phyloP scores from a whole-genome alignment of 2,797 vertebrate species.

The Sylvia borin region DNA sequence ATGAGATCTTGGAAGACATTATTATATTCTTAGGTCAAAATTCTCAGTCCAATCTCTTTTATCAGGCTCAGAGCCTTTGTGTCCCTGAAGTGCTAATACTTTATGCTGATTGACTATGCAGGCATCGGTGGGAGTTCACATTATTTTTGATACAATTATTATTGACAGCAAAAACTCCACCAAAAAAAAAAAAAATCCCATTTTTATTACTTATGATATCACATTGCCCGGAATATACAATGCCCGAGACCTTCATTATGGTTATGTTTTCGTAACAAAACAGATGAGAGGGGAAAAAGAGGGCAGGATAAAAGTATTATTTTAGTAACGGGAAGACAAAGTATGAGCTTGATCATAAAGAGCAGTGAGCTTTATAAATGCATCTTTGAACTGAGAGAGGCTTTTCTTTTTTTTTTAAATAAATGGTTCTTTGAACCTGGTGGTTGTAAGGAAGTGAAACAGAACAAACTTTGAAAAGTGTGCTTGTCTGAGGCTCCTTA shows the following conservation, averaged over 20 bases:
- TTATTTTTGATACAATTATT: conserved; percentile 66
- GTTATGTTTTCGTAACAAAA: conserved; percentile 46
- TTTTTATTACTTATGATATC: conserved; percentile 37
- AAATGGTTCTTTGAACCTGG: conserved; percentile 75
- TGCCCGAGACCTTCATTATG: background rate
- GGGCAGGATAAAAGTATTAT: conserved; percentile 59
- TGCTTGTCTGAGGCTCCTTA: conserved; percentile 72
- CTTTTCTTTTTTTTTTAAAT: background rate
- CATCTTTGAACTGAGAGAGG: conserved; percentile 56
- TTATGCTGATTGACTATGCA: conserved; percentile 65
- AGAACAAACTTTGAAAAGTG: conserved; percentile 70
- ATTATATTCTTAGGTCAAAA: conserved; percentile 75
- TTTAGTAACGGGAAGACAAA: conserved; percentile 68
- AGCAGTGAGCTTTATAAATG: conserved; percentile 48
- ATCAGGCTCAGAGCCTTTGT: conserved; percentile 46
- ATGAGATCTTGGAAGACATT: conserved; percentile 73
- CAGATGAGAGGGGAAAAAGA: background rate
- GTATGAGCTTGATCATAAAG: conserved; percentile 62
- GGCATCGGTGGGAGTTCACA: conserved; percentile 27
- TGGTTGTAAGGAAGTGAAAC: conserved; percentile 70
- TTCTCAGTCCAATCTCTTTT: conserved; percentile 61
- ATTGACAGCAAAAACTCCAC: conserved; percentile 49
- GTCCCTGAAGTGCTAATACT: conserved; percentile 72
- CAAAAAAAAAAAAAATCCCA: background rate
- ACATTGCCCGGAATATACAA: conserved; percentile 20